phyloP scores from a whole-genome alignment of 2,797 vertebrate genomes.

The Typhlichthys subterraneus region DNA sequence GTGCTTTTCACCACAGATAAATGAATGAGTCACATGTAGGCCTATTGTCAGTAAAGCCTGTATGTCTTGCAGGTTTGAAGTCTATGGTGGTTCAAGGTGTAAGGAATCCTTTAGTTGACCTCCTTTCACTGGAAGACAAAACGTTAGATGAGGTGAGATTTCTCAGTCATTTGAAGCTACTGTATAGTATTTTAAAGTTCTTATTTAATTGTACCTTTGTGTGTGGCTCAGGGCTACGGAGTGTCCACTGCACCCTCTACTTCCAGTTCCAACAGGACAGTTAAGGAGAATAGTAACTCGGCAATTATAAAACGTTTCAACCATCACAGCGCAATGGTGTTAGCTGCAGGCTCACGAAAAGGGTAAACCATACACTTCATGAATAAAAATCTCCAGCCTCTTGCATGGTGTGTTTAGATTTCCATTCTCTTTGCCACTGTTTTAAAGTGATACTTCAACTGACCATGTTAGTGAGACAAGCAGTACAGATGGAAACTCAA shows the following conservation, averaged over 20 bases:
- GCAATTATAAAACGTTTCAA: slow-evolving; percentile 99
- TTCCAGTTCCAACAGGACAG: slow-evolving; percentile 82
- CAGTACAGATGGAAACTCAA: slow-evolving; percentile 90
- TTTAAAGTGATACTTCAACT: slow-evolving; percentile 85
- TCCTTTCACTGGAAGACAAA: slow-evolving; percentile 93
- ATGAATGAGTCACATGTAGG: neutral
- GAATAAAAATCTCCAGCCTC: too few relatives aligned
- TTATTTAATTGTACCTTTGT: slow-evolving; percentile 9
- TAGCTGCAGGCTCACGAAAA: slow-evolving; percentile 92
- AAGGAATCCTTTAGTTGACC: slow-evolving; percentile 94
- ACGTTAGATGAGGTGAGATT: slow-evolving; percentile 90
- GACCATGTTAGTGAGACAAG: slow-evolving; percentile 92
- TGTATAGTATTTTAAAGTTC: neutral
- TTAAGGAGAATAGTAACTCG: slow-evolving; percentile 94
- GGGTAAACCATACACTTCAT: slow-evolving; percentile 76
- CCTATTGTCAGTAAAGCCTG: neutral
- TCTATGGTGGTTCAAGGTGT: slow-evolving; percentile 95
- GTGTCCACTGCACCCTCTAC: slow-evolving; percentile 81
- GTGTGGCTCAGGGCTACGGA: slow-evolving; percentile 87
- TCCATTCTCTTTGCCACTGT: slow-evolving; percentile 20
- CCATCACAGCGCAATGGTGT: slow-evolving; percentile 98
- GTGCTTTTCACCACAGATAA: neutral
- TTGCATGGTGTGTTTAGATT: neutral
- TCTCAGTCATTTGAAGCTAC: neutral
- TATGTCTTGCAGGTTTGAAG: slow-evolving; percentile 84